Percentiles rank a stretch among this genome's conserved stretches.
phyloP scores from a whole-genome alignment of 2,888 invertebrate genomes.

The Alitta virens region DNA sequence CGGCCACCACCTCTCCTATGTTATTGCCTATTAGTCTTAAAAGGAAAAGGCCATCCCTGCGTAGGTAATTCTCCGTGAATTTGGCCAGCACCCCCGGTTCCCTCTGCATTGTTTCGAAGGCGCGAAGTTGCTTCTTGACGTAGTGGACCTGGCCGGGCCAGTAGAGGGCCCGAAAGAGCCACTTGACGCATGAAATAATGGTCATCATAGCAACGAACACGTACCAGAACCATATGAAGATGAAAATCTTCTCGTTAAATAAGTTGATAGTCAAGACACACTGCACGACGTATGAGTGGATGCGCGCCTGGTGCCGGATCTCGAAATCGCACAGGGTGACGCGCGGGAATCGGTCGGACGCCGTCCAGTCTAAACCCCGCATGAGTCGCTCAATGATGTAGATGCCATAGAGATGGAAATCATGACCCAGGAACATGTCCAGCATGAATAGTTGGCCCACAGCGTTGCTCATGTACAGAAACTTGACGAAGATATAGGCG shows the following conservation, averaged over 20 bases:
- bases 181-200: constrained; percentile 31
- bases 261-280: constrained; percentile 40
- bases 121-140: constrained; percentile 32
- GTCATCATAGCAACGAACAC: constrained; percentile 35
- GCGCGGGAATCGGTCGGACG: constrained; percentile 53
- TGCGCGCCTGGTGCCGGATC: constrained; percentile 38
- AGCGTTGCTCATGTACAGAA: constrained; percentile 58
- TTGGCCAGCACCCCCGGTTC: constrained; percentile 35
- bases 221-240: constrained; percentile 42
- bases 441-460: constrained; percentile 59
- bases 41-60: constrained; percentile 38
- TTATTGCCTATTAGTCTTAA: constrained; percentile 36
- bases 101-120: constrained; percentile 33
- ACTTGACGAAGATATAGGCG: constrained; percentile 58
- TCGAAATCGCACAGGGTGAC: constrained; percentile 57
- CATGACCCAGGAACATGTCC: constrained; percentile 59
- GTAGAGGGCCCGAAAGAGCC: constrained; percentile 35
- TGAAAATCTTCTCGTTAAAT: constrained; percentile 41
- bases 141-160: constrained; percentile 35
- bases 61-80: constrained; percentile 39
- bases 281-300: constrained; percentile 39
- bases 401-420: constrained; percentile 57
- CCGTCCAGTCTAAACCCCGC: constrained; percentile 51
- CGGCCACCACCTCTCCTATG: constrained; percentile 39
- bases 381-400: constrained; percentile 59